Base-by-base conservation (phyloP, 2,888 invertebrate genomes). In the Eurytoma californica region DNA sequence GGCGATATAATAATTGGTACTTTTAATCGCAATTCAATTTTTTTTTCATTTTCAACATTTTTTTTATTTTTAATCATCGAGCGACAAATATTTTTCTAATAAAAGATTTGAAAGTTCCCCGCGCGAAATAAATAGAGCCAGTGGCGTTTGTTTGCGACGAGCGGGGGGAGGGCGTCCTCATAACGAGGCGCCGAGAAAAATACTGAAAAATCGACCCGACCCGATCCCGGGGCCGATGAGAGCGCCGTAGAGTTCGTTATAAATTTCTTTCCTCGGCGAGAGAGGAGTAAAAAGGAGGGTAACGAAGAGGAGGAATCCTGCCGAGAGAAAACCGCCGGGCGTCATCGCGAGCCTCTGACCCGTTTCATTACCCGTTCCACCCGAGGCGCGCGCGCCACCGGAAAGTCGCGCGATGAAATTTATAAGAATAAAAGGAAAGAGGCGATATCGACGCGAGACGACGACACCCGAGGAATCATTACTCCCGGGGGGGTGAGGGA, bases 311-410 rank as follows among this genome's bases (percentile, higher is more conserved):
- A 63, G 13, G 75, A 72, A 72, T 72, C 63, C 72, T 63, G 60
- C 24, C 24, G 67, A 67, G 57, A 3, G 51, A 24, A 80, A 76
- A 63, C 72, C 67, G 14, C 49, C 51, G 24, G 12, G 28, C 5
- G 70, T 75, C 53, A 74, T 55, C 55, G 30, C 77, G 77, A 80
- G 70, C 77, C 66, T 77, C 72, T 77, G 74, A 77, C 73, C 80
- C 77, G 74, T 74, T 80, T 80, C 77, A 70, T 77, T 74, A 74
- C 61, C 61, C 53, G n/a, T 47, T 67, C 49, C 61, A 18, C 57
- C 39, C 69, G 24, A 68, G 60, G 63, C 47, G 3, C 24, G 3
- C 24, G n/a, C 16, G 20, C 13, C 66, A 13, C 4, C 47, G n/a
- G 39, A 28, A 51, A 51, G 60, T 28, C 60, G 60, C 16, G 18